Conservation (phyloP, 2,888 invertebrate species). For the Dermolepida albohirtum region DNA sequence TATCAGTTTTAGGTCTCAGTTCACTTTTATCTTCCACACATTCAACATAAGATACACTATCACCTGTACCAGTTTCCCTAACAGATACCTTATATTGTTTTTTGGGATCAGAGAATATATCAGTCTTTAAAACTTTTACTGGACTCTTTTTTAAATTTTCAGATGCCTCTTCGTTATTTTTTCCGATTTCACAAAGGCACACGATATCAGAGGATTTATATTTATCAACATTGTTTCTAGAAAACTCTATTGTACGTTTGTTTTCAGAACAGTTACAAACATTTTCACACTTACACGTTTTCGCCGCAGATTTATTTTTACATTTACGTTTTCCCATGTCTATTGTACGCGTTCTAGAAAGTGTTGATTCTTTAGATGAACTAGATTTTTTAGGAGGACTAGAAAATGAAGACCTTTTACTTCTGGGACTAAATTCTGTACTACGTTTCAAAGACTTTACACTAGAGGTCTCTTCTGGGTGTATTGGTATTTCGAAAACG, state of each 20-base stretch:
- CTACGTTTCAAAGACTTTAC: background rate
- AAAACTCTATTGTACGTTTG: background rate
- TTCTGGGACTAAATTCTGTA: background rate
- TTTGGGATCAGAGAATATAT: background rate
- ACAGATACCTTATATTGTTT: constrained; percentile 6
- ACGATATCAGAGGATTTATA: constrained; percentile 9
- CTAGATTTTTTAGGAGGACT: background rate
- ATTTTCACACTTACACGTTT: constrained; percentile 2
- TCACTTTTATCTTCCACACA: background rate
- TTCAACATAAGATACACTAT: constrained; percentile 12
- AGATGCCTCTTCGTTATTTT: background rate
- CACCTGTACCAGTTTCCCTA: constrained; percentile 3
- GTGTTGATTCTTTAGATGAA: background rate
- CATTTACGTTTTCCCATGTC: background rate
- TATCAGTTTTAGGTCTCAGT: background rate
- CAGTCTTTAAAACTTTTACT: constrained; percentile 1
- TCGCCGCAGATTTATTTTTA: background rate
- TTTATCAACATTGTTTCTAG: background rate
- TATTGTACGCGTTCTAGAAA: background rate
- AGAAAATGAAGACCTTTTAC: background rate
- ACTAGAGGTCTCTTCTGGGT: background rate
- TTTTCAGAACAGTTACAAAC: background rate
- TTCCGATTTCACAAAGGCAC: constrained; percentile 1
- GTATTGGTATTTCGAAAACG: constrained; percentile 42
- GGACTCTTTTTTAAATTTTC: background rate